Percentiles rank a stretch among this genome's conserved stretches.
These are phyloP conservation scores for Petroica traversi DNA, from an alignment of 2,113 vertebrate genomes.

Conservation along the genomic window DNA sequence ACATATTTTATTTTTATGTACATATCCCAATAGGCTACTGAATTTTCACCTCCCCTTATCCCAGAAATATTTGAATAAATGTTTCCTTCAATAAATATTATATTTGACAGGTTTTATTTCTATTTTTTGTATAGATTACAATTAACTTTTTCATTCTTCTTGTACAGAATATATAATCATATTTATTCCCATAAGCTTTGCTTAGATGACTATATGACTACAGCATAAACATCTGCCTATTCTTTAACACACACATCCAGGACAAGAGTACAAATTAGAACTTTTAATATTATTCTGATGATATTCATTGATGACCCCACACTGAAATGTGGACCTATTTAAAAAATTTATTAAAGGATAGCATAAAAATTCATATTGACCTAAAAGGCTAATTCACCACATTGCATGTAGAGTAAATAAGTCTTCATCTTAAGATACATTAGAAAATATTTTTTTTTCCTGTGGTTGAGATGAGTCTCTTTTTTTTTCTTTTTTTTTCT, in stretches of 20 bases:
- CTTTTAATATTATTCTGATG: not conserved
- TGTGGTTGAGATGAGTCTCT: not conserved
- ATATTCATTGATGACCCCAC: not conserved
- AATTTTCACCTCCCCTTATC: not conserved
- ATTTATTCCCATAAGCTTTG: not conserved
- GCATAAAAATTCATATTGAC: not conserved
- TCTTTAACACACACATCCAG: not conserved
- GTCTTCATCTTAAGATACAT: not conserved
- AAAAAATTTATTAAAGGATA: not conserved
- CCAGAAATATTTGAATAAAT: not conserved
- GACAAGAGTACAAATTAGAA: not conserved
- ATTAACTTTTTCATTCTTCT: not conserved
- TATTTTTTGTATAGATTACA: not conserved
- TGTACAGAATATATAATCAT: not conserved
- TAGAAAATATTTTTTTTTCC: not conserved
- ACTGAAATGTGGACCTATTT: not conserved
- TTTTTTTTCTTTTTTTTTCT: not conserved
- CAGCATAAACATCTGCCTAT: not conserved
- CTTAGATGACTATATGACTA: not conserved
- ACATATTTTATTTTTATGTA: not conserved
- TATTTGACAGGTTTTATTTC: not conserved
- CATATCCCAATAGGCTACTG: not conserved
- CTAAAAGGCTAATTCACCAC: not conserved
- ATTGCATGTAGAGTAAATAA: accelerated
- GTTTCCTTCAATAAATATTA: not conserved